A percentile compares a stretch with the other conserved stretches of the same genome.
Evolutionary conservation across 2,888 invertebrate genomes (phyloP).

Genomic region (Xestoiulus laeticollis): DNA sequence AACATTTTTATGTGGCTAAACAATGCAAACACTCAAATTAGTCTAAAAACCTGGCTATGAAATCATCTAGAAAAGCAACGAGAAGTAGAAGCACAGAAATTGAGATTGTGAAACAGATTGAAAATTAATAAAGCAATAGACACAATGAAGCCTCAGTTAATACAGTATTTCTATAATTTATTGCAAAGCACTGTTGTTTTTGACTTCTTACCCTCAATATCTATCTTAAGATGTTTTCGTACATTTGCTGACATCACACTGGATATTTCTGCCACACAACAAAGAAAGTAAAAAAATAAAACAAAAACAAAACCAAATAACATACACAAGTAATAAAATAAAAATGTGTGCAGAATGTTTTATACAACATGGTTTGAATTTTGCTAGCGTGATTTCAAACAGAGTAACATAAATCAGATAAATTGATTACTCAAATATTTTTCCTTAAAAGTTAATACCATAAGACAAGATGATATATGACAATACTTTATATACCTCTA

Average conservation of each 20-base stretch:
- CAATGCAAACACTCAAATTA: no score
- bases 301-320: slow-evolving; percentile 51
- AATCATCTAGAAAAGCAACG: no score
- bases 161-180: neutral
- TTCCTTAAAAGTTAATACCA: no score
- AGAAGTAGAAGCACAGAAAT: neutral
- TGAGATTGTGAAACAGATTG: neutral
- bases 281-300: slow-evolving; percentile 51
- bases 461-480: no score
- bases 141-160: neutral
- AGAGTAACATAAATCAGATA: no score
- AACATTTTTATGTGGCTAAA: no score
- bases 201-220: slow-evolving; percentile 76
- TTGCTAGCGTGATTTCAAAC: no score
- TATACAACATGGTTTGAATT: no score
- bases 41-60: no score
- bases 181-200: neutral
- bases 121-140: neutral
- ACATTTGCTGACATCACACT: slow-evolving; percentile 80
- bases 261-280: slow-evolving; percentile 73
- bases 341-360: neutral
- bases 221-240: slow-evolving; percentile 84
- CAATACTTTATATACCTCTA: no score
- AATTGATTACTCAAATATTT: no score
- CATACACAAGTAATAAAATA: slow-evolving; percentile 38